These are phyloP conservation scores for Cyprinodon tularosa DNA, from an alignment of 2,113 vertebrate genomes.

Conservation along the genomic window DNA sequence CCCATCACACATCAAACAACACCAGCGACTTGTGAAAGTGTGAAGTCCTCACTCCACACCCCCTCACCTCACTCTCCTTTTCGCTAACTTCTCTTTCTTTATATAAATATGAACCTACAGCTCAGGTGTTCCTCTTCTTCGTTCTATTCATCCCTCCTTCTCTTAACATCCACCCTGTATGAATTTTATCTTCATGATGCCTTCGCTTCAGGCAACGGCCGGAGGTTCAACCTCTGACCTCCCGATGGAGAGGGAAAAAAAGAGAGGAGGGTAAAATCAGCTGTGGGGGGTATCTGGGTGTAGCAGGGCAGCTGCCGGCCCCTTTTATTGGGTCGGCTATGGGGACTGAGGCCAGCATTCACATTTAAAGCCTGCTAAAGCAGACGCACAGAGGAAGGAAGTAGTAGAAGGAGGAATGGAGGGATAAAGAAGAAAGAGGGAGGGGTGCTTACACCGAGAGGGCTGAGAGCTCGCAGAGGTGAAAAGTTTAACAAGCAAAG, in stretches of 20 bases:
- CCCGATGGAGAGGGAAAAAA: slow-evolving; percentile 27
- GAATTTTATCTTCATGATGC: slow-evolving; percentile 73
- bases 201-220: slow-evolving; percentile 70
- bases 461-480: slow-evolving; percentile 85
- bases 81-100: background rate
- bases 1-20: slow-evolving; percentile 2
- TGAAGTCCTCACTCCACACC: background rate
- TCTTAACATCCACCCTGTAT: slow-evolving; percentile 53
- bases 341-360: slow-evolving; percentile 60
- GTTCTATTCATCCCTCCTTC: slow-evolving; percentile 1
- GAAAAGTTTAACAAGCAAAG: slow-evolving; percentile 99
- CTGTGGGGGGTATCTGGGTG: slow-evolving; percentile 40
- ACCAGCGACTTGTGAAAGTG: background rate
- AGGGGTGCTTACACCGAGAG: slow-evolving; percentile 46
- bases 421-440: slow-evolving; percentile 17
- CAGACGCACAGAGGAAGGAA: slow-evolving; percentile 50
- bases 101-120: slow-evolving; percentile 22
- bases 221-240: slow-evolving; percentile 75
- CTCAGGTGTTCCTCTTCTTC: slow-evolving; percentile 4
- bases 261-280: slow-evolving; percentile 14
- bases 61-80: slow-evolving; percentile 1
- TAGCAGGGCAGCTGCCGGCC: slow-evolving; percentile 65
- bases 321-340: slow-evolving; percentile 56
- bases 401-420: slow-evolving; percentile 51
- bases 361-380: slow-evolving; percentile 76